phyloP scores from a whole-genome alignment of 2,797 vertebrate species.

The Zalophus californianus region DNA sequence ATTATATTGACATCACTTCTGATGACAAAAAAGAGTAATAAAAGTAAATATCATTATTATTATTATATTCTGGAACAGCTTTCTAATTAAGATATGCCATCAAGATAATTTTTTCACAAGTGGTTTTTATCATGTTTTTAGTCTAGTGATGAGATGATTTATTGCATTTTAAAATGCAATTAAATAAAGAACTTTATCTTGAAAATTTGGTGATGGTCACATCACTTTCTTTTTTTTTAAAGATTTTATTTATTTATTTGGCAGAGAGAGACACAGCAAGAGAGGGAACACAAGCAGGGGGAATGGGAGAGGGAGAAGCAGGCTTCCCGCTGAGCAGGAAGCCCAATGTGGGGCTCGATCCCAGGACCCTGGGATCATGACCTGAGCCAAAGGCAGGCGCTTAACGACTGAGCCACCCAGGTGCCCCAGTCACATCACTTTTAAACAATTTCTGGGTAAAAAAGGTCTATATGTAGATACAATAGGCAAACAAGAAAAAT shows the following conservation, averaged over 20 bases:
- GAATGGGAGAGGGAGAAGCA: no score
- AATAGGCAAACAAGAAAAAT: background rate
- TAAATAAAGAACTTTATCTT: background rate
- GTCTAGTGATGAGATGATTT: background rate
- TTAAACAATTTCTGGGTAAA: background rate
- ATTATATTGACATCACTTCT: constrained; percentile 1
- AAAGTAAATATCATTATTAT: background rate
- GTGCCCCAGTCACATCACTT: background rate
- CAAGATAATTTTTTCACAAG: background rate
- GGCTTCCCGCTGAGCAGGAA: no score
- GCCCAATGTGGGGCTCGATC: no score
- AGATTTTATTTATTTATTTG: no score
- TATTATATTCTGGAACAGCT: background rate
- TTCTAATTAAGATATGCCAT: background rate
- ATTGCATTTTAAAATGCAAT: background rate
- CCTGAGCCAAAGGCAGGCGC: no score
- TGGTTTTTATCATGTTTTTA: background rate
- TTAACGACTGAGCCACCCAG: no score
- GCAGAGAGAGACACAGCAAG: no score
- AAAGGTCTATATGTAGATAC: background rate
- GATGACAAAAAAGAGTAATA: background rate
- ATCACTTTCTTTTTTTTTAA: background rate
- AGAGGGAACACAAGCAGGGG: no score
- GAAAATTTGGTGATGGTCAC: background rate
- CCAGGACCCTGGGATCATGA: no score